Conservation (phyloP, 2,888 invertebrate species). For the Desoria tigrina region DNA sequence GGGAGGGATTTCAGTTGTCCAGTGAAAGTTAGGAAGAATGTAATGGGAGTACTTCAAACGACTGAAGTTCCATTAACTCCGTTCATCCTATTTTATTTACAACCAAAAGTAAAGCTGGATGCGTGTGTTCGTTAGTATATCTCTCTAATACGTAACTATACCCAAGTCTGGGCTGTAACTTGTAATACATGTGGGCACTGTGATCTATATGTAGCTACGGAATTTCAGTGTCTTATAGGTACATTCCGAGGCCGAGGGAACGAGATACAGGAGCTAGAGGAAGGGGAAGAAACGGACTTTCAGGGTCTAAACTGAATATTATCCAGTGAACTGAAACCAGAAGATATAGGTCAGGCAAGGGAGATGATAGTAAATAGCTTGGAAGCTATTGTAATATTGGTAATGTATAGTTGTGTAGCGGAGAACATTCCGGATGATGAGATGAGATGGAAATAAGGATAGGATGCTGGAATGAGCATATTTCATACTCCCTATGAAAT, state of each 20-base stretch:
- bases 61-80: slow-evolving; percentile 17
- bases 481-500: slow-evolving; percentile 1
- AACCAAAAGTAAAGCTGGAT: slow-evolving; percentile 1
- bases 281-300: too few species aligned
- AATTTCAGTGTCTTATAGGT: too few species aligned
- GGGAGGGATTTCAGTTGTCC: slow-evolving; percentile 7
- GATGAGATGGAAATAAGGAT: slow-evolving; percentile 23
- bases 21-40: slow-evolving; percentile 7
- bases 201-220: too few species aligned
- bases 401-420: background rate
- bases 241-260: too few species aligned
- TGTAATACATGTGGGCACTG: too few species aligned
- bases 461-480: slow-evolving; percentile 8
- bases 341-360: background rate
- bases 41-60: slow-evolving; percentile 14
- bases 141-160: too few species aligned
- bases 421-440: slow-evolving; percentile 20
- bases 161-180: too few species aligned
- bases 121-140: background rate
- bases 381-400: slow-evolving; percentile 26
- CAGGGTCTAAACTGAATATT: too few species aligned
- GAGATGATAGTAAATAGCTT: slow-evolving; percentile 32
- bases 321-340: background rate
- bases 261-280: too few species aligned
- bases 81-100: slow-evolving; percentile 18